A percentile compares a stretch with the other conserved stretches of the same genome.
These are phyloP conservation scores for Gobio occitaniae DNA, from an alignment of 2,797 vertebrate species.

Conservation along the genomic window DNA sequence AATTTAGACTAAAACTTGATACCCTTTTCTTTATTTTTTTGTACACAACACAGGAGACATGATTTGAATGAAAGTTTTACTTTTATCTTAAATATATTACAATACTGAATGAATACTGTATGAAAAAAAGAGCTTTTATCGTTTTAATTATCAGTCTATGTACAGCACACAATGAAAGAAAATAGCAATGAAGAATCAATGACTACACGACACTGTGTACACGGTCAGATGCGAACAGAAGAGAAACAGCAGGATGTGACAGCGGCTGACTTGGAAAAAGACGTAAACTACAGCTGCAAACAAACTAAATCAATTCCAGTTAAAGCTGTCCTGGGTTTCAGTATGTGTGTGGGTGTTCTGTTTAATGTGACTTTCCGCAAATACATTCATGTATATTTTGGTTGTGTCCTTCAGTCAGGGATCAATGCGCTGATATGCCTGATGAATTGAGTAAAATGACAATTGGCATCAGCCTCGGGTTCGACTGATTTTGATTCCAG, in stretches of 20 bases:
- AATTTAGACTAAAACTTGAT: not conserved
- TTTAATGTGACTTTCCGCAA: not conserved
- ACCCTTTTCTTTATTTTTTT: not conserved
- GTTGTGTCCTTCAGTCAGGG: conserved; percentile 10
- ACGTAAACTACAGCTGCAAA: conserved; percentile 15
- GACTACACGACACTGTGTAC: conserved; percentile 57
- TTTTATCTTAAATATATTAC: conserved; percentile 91
- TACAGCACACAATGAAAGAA: conserved; percentile 76
- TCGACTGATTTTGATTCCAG: not conserved
- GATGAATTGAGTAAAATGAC: not conserved
- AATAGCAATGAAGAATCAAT: conserved; percentile 67
- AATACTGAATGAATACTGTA: conserved; percentile 82
- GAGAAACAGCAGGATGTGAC: conserved; percentile 43
- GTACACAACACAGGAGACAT: conserved; percentile 40
- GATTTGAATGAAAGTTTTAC: conserved; percentile 83
- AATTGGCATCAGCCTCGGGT: not conserved
- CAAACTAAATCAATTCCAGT: not conserved
- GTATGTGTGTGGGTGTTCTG: not conserved
- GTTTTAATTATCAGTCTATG: conserved; percentile 78
- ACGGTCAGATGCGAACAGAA: conserved; percentile 41
- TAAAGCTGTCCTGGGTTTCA: not conserved
- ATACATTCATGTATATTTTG: conserved; percentile 54
- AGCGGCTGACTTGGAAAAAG: conserved; percentile 13
- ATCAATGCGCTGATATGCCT: conserved; percentile 14
- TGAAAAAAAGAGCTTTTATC: conserved; percentile 72